Percentiles rank a stretch among this genome's conserved stretches.
Evolutionary conservation across 2,888 invertebrate species (phyloP).

Genomic region (Acleris holmiana): DNA sequence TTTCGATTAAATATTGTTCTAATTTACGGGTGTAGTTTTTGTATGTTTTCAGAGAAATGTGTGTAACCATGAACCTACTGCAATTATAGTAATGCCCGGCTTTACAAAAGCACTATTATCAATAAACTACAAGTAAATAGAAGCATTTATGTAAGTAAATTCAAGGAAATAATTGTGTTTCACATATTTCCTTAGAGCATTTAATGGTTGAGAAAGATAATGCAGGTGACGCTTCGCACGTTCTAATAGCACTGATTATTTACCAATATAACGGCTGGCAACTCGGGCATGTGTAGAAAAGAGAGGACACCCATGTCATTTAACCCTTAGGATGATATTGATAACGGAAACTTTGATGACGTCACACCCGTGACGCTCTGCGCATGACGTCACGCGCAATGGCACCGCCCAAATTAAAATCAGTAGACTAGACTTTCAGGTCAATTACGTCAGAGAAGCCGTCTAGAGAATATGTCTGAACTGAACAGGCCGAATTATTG

Average conservation of each 20-base stretch:
- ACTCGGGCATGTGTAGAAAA: not conserved
- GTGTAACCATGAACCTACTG: not conserved
- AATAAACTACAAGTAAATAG: not conserved
- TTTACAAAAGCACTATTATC: conserved; percentile 1
- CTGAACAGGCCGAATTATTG: not conserved
- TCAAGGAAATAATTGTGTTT: conserved; percentile 5
- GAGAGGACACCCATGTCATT: not conserved
- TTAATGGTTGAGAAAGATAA: not conserved
- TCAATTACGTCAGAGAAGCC: conserved; percentile 17
- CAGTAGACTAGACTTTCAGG: conserved; percentile 23
- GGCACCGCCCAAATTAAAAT: conserved; percentile 20
- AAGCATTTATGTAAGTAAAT: not conserved
- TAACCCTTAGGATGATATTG: conserved; percentile 28
- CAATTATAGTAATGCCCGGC: conserved; percentile 7
- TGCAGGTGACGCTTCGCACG: conserved; percentile 21
- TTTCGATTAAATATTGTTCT: not conserved
- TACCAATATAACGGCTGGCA: not conserved
- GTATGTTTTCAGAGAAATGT: too few relatives aligned
- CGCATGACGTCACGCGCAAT: conserved; percentile 60
- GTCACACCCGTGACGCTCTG: conserved; percentile 59
- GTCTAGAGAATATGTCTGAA: conserved; percentile 10
- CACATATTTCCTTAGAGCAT: conserved; percentile 2
- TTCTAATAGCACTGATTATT: conserved; percentile 21
- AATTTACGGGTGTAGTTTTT: too few relatives aligned
- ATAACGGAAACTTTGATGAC: conserved; percentile 46